These are phyloP conservation scores for Nematolebias whitei DNA, from an alignment of 2,113 vertebrate species.

Conservation along the genomic window DNA sequence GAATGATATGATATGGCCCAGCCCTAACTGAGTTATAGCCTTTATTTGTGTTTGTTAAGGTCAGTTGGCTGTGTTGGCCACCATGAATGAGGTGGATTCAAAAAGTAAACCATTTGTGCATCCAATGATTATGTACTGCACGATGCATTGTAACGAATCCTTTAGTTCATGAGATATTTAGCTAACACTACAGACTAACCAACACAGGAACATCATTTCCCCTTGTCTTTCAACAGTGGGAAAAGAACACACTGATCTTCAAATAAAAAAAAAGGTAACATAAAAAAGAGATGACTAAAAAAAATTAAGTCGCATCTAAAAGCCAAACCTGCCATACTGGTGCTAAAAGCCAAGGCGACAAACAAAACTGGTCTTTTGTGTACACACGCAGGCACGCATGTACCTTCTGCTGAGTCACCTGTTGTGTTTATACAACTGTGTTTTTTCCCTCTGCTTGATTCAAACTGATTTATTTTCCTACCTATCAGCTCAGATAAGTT, in stretches of 20 bases:
- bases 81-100: no score
- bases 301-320: constrained; percentile 26
- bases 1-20: no score
- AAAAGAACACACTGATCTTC: neutral
- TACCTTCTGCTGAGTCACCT: constrained; percentile 36
- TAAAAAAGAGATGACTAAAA: constrained; percentile 15
- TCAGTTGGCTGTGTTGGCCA: no score
- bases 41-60: no score
- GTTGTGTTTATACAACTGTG: constrained; percentile 69
- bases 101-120: no score
- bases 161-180: no score
- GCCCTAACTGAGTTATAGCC: no score
- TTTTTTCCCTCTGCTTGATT: constrained; percentile 45
- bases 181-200: no score
- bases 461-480: constrained; percentile 58
- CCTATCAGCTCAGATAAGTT: constrained; percentile 77
- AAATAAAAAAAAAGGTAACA: constrained; percentile 5
- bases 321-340: constrained; percentile 41
- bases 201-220: no score
- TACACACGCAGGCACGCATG: constrained; percentile 8
- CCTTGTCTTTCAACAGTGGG: no score
- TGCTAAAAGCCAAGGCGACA: constrained; percentile 58
- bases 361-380: constrained; percentile 45
- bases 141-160: no score
- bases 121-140: no score